Percentiles rank a stretch among this genome's conserved stretches.
Evolutionary conservation across 2,888 invertebrate genomes (phyloP).

Genomic region (Schizaphis graminum): DNA sequence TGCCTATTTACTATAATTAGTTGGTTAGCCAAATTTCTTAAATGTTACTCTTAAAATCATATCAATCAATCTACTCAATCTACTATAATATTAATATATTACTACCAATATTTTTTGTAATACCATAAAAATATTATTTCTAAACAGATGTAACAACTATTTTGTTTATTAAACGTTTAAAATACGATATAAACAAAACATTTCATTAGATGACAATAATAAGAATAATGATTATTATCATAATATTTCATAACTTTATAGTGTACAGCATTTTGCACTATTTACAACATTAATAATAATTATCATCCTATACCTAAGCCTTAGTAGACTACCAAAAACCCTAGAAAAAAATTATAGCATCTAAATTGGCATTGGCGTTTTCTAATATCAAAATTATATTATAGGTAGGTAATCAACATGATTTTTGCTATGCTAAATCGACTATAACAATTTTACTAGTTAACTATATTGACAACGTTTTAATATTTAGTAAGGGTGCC

Average conservation of each 20-base stretch:
- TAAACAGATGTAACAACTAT: neutral
- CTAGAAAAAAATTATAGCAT: too few species aligned
- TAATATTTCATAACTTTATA: neutral
- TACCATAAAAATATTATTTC: neutral
- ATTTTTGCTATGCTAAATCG: too few species aligned
- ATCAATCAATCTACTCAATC: neutral
- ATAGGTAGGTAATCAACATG: too few species aligned
- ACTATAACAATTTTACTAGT: too few species aligned
- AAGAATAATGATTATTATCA: neutral
- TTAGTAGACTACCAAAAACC: too few species aligned
- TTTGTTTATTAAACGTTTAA: neutral
- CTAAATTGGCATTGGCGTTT: too few species aligned
- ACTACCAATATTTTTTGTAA: neutral
- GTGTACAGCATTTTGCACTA: neutral
- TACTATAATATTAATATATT: neutral
- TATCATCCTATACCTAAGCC: too few species aligned
- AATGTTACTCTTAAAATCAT: too few species aligned
- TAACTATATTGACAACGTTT: too few species aligned
- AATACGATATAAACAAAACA: neutral
- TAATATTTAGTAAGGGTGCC: too few species aligned
- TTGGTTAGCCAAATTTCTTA: neutral
- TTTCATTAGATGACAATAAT: neutral
- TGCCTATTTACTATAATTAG: neutral
- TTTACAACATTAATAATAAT: neutral
- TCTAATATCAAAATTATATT: too few species aligned